Base-by-base conservation (phyloP, 2,797 vertebrate species). In the Meda fulgida region DNA sequence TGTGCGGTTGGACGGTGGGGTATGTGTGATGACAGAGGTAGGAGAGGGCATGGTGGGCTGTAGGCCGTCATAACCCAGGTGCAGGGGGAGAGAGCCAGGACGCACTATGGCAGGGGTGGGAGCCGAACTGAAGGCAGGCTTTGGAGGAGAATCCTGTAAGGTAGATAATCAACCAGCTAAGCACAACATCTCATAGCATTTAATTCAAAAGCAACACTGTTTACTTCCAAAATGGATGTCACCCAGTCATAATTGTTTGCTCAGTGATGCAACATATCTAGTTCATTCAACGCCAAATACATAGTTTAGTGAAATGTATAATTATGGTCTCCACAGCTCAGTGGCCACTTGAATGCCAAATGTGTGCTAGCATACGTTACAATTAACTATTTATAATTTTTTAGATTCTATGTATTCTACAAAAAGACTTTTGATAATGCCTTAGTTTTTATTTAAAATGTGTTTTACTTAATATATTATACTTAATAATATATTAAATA, bases 11-110 rank as follows among this genome's bases (percentile, higher is more conserved):
- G 98, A 96, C 80, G 98, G 97, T 38, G 98, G 98, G 0, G 98
- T 95, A 91, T 98, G 98, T 87, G 98, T 99, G 93, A 99, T 99
- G 93, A 99, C 98, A 0, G 98, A 99, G 67, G 98, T 99, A 65
- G 98, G 98, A 38, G 98, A 99, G 0, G 98, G 98, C 95, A 99
- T 96, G 9, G 97, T 97, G 85, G 97, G 96, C 48, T 98, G 97
- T 83, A 98, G 93, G 51, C 95, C 93, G 79, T 99, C 98, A 58
- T 98, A 98, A 72, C 96, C 95, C 92, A 99, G 85, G 92, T 97
- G 97, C 58, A 99, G 96, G 4, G 97, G 97, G 86, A 99, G 96
- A 70, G 98, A 99, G 85, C 97, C 97, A 1, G 98, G 98, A 36
- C 98, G 97, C 71, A 99, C 96, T 66, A 99, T 98, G 87, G 98